A percentile compares a stretch with the other conserved stretches of the same genome.
phyloP scores from a whole-genome alignment of 2,113 vertebrate genomes.

The Callaeas wilsoni region DNA sequence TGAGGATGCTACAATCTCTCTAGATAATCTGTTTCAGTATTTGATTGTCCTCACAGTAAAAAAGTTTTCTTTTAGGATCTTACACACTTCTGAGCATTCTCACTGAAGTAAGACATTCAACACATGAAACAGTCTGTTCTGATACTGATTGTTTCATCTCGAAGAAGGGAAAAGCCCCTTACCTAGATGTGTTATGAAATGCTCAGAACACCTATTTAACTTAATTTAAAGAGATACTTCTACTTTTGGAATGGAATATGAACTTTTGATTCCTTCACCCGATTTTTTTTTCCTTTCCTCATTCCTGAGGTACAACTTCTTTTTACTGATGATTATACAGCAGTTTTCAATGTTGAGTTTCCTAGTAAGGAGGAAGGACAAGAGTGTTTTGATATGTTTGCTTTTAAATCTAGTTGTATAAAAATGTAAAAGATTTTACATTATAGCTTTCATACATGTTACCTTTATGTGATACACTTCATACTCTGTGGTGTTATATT shows the following conservation, averaged over 20 bases:
- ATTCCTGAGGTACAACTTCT: not conserved
- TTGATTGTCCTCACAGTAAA: not conserved
- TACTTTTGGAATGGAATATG: not conserved
- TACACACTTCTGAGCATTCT: not conserved
- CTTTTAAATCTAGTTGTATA: not conserved
- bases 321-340: not conserved
- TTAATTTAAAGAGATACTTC: not conserved
- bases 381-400: not conserved
- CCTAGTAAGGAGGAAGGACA: not conserved
- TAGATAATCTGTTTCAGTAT: not conserved
- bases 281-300: not conserved
- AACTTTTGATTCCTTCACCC: not conserved
- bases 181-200: not conserved
- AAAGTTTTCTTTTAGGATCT: not conserved
- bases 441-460: not conserved
- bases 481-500: not conserved
- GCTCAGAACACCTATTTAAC: not conserved
- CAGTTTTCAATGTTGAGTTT: not conserved
- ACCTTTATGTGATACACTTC: not conserved
- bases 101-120: not conserved
- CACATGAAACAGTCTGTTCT: not conserved
- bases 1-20: not conserved
- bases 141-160: not conserved
- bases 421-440: not conserved
- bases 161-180: accelerated